A percentile compares a stretch with the other conserved stretches of the same genome.
phyloP scores from a whole-genome alignment of 2,888 invertebrate species.

The Polymixis flavicincta region DNA sequence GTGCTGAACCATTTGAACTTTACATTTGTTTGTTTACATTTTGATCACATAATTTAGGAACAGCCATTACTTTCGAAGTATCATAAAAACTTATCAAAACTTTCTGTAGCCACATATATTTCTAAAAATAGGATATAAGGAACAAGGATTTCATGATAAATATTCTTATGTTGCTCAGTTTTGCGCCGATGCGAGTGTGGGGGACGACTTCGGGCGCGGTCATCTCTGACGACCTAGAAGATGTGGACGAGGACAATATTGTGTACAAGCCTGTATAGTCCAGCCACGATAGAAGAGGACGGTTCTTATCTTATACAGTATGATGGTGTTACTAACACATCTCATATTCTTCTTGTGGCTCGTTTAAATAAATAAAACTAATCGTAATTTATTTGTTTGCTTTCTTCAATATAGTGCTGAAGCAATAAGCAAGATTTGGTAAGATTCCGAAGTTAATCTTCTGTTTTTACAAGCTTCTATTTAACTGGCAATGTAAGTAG shows the following conservation, averaged over 20 bases:
- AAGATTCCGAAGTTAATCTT: background rate
- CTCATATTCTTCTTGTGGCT: background rate
- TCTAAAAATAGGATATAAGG: background rate
- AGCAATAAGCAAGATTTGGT: background rate
- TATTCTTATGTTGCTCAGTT: conserved; percentile 22
- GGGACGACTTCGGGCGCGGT: conserved; percentile 34
- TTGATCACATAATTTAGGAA: no score
- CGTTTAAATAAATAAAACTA: conserved; percentile 17
- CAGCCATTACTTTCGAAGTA: background rate
- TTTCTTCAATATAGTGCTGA: background rate
- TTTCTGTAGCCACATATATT: background rate
- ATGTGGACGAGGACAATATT: conserved; percentile 71
- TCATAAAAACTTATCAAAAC: background rate
- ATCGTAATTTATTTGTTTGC: conserved; percentile 12
- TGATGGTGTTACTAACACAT: conserved; percentile 8
- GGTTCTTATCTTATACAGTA: conserved; percentile 21
- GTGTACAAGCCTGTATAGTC: conserved; percentile 73
- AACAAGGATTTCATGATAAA: background rate
- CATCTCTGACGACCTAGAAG: conserved; percentile 63
- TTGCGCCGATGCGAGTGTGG: conserved; percentile 52
- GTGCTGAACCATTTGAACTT: no score
- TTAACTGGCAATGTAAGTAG: no score
- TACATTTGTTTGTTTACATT: no score
- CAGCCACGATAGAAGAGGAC: background rate
- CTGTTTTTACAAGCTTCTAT: no score